phyloP scores from a whole-genome alignment of 1,140 invertebrate species.

The Cryptotermes secundus region DNA sequence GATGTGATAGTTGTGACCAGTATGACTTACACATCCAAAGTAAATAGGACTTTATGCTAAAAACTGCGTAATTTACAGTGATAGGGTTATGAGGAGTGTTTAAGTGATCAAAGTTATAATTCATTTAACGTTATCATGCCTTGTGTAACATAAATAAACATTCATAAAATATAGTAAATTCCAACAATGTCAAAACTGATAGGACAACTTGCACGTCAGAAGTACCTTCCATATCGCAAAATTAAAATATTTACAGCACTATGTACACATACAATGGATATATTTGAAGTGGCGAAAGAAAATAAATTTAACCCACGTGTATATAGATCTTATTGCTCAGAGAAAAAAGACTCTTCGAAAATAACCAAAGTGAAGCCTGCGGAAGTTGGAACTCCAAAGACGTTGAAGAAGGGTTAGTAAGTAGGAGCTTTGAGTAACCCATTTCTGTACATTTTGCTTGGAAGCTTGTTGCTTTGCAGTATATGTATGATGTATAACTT shows the following conservation, averaged over 20 bases:
- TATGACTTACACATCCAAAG: too few relatives aligned
- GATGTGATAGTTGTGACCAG: too few relatives aligned
- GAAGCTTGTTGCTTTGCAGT: too few relatives aligned
- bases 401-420: neutral
- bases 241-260: neutral
- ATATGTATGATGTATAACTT: too few relatives aligned
- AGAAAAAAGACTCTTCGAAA: neutral
- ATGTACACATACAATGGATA: neutral
- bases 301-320: neutral
- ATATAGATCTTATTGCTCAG: neutral
- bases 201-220: neutral
- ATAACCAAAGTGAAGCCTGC: neutral
- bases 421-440: neutral
- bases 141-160: too few relatives aligned
- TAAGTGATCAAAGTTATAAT: too few relatives aligned
- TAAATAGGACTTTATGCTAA: too few relatives aligned
- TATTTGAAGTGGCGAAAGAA: neutral
- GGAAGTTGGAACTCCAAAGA: constrained; percentile 5
- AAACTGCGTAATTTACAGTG: too few relatives aligned
- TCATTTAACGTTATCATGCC: too few relatives aligned
- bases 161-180: neutral
- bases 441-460: neutral
- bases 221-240: neutral
- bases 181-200: neutral
- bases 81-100: too few relatives aligned